phyloP scores from a whole-genome alignment of 1,140 invertebrate genomes.

The Piezodorus guildinii region DNA sequence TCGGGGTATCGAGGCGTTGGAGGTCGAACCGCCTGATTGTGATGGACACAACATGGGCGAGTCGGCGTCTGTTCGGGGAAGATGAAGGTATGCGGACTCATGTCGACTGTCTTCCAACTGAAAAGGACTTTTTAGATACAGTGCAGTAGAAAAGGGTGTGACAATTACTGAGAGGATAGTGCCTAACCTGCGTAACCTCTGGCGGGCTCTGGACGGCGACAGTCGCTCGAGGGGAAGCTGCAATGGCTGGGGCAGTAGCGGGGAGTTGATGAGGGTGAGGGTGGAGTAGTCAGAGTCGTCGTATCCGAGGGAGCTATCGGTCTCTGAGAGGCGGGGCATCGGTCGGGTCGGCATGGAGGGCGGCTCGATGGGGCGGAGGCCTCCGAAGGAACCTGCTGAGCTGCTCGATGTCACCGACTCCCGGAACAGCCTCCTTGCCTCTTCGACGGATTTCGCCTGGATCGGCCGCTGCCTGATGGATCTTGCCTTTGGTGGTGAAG shows the following conservation, averaged over 20 bases:
- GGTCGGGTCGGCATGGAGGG: constrained; percentile 28
- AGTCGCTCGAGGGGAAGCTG: constrained; percentile 19
- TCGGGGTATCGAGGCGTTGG: too few species aligned
- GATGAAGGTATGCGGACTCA: too few species aligned
- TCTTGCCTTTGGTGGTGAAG: constrained; percentile 30
- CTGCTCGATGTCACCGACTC: constrained; percentile 43
- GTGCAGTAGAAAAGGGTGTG: too few species aligned
- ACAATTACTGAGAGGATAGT: too few species aligned
- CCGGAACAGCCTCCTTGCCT: constrained; percentile 4
- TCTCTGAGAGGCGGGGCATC: constrained; percentile 44
- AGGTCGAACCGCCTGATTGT: too few species aligned
- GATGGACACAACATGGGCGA: too few species aligned
- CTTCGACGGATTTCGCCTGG: not conserved
- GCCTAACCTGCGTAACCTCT: constrained; percentile 24
- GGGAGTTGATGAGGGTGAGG: constrained; percentile 26
- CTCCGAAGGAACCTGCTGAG: constrained; percentile 41
- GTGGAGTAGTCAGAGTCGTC: constrained; percentile 37
- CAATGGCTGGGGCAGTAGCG: constrained; percentile 2
- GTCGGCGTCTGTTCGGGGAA: too few species aligned
- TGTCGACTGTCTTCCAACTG: too few species aligned
- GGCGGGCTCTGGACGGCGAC: constrained; percentile 24
- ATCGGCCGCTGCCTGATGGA: constrained; percentile 15
- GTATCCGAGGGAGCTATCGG: constrained; percentile 43
- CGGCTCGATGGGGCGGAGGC: constrained; percentile 44
- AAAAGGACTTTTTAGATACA: too few species aligned